Base-by-base conservation (phyloP, 2,113 vertebrate species). In the Pampusana beccarii region DNA sequence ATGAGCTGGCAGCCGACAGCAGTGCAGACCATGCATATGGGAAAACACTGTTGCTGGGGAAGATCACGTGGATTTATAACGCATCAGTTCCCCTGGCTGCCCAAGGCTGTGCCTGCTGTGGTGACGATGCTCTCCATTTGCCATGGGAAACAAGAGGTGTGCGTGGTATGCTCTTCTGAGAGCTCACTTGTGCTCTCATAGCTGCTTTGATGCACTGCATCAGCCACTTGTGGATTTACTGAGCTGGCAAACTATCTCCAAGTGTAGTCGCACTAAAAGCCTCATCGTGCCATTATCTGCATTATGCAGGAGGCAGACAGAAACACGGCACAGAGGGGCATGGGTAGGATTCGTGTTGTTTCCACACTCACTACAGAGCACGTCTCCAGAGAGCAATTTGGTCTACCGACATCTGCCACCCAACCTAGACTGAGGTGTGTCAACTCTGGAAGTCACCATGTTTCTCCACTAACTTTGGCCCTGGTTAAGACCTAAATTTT, bases 161-260 rank as follows among this genome's bases (percentile, higher is more conserved):
- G 1, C 0, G 0, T 20, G 44, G 34, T 51, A 9, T 48, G 40
- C 17, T 23, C 54, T 56, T 86, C 62, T 65, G 62, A 48, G 72
- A 75, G 50, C 57, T 83, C 0, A 0, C 61, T 58, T 10, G 3
- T n/a, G 40, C 51, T 84, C 56, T 75, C 38, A 17, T 44, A 21
- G 60, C 50, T 6, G 4, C 67, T 90, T 58, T 57, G 57, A 44
- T 77, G 62, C 50, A 14, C 54, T 83, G 62, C 50, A 33, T 57
- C 80, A 80, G 44, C 40, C 46, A 28, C 44, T 73, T 24, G 9
- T 66, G 69, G 64, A n/a, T 91, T 86, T 84, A 58, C 14, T 16
- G 64, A 70, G 50, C 54, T 66, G 58, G 54, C 66, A 93, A 53
- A 72, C 57, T 58, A 29, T 87, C 38, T 86, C 34, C 44, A 73